Conservation (phyloP, 92 coral and sea anemone genomes). For the Phymanthus crucifer region DNA sequence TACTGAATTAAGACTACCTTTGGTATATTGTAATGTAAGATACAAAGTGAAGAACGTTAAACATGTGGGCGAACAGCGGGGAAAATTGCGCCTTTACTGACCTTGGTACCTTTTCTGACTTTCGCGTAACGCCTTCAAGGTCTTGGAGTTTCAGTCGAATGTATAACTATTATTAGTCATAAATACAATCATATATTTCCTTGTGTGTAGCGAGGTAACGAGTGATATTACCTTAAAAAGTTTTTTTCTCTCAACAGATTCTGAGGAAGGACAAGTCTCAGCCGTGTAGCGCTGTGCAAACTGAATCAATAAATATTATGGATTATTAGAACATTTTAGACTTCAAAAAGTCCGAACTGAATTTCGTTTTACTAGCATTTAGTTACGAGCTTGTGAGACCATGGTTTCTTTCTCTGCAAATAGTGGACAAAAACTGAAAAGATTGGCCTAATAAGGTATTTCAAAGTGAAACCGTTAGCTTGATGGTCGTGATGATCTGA, state of each 20-base stretch:
- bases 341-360: background rate
- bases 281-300: constrained; percentile 41
- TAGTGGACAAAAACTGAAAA: background rate
- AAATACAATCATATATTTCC: too few species aligned
- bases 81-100: too few species aligned
- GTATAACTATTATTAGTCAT: too few species aligned
- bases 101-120: too few species aligned
- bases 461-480: background rate
- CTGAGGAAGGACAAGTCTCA: constrained; percentile 87
- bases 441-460: background rate
- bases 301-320: background rate
- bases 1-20: too few species aligned
- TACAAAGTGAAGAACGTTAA: too few species aligned
- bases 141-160: too few species aligned
- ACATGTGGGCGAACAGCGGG: too few species aligned
- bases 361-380: background rate
- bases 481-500: background rate
- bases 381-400: background rate
- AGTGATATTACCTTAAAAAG: background rate
- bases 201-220: too few species aligned
- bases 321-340: background rate
- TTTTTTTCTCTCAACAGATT: constrained; percentile 14
- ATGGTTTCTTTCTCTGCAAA: background rate
- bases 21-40: too few species aligned
- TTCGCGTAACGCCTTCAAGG: too few species aligned